Percentiles rank a stretch among this genome's conserved stretches.
These are phyloP conservation scores for Zelleria hepariella DNA, from an alignment of 2,888 invertebrate genomes.

Conservation along the genomic window DNA sequence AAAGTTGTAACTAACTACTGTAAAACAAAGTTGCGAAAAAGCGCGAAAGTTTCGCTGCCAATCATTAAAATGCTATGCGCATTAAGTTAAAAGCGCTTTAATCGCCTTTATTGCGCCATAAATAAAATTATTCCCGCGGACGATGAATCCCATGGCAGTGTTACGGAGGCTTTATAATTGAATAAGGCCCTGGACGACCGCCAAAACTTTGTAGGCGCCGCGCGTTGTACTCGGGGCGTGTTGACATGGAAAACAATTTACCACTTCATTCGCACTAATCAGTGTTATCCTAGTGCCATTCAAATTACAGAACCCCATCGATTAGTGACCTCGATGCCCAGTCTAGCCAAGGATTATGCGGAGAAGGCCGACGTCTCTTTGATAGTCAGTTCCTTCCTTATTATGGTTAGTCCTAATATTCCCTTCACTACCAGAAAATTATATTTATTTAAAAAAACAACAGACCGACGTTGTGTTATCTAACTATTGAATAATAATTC, in stretches of 20 bases:
- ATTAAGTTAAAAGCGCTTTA: constrained; percentile 35
- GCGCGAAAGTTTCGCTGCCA: too few relatives aligned
- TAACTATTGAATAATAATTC: too few relatives aligned
- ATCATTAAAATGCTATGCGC: constrained; percentile 18
- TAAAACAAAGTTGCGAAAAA: too few relatives aligned
- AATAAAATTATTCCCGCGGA: constrained; percentile 6
- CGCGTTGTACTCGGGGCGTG: constrained; percentile 14
- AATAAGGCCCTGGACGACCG: constrained; percentile 41
- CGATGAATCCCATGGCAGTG: constrained; percentile 29
- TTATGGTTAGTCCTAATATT: too few relatives aligned
- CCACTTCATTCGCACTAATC: neutral
- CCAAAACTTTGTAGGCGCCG: constrained; percentile 24
- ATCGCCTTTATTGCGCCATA: constrained; percentile 31
- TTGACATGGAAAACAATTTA: constrained; percentile 27
- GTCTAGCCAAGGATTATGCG: too few relatives aligned
- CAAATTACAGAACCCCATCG: neutral
- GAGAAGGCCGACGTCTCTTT: too few relatives aligned
- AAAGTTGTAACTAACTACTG: too few relatives aligned
- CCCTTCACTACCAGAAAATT: too few relatives aligned
- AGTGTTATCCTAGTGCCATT: neutral
- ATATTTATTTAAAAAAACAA: too few relatives aligned
- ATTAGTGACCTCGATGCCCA: neutral
- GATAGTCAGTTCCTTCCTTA: too few relatives aligned
- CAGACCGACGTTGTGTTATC: too few relatives aligned
- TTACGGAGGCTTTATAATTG: constrained; percentile 24